A percentile compares a stretch with the other conserved stretches of the same genome.
phyloP scores from a whole-genome alignment of 1,140 invertebrate genomes.

The Drosophila equinoxialis region DNA sequence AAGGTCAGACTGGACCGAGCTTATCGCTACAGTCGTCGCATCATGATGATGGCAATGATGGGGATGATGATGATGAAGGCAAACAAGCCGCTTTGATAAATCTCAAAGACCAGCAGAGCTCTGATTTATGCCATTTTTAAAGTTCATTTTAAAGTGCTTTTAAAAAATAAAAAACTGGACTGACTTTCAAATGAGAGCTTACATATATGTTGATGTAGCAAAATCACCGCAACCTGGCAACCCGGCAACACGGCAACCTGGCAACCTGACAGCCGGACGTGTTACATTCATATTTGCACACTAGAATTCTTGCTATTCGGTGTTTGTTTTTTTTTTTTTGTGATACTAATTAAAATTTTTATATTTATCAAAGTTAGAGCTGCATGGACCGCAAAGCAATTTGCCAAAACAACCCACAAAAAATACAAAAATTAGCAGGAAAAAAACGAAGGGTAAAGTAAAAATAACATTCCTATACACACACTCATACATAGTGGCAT shows the following conservation, averaged over 20 bases:
- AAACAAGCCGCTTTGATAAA: constrained; percentile 56
- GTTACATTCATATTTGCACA: constrained; percentile 46
- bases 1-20: constrained; percentile 18
- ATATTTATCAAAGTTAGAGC: constrained; percentile 69
- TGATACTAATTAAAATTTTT: constrained; percentile 72
- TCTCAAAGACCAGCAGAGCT: constrained; percentile 33
- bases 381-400: constrained; percentile 53
- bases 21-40: constrained; percentile 47
- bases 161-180: constrained; percentile 29
- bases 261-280: constrained; percentile 2
- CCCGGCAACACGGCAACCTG: not conserved
- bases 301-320: constrained; percentile 2
- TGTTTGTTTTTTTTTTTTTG: constrained; percentile 34
- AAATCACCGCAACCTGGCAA: not conserved
- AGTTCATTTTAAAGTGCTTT: constrained; percentile 49
- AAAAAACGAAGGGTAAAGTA: constrained; percentile 26
- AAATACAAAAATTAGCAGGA: constrained; percentile 44
- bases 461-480: constrained; percentile 9
- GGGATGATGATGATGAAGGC: constrained; percentile 2
- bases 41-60: constrained; percentile 27
- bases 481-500: not conserved
- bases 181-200: constrained; percentile 44
- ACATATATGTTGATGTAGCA: not conserved
- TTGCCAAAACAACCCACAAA: constrained; percentile 53
- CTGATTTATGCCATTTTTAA: constrained; percentile 68